Conservation (phyloP, 2,113 vertebrate genomes). For the Microcebus griseorufus region DNA sequence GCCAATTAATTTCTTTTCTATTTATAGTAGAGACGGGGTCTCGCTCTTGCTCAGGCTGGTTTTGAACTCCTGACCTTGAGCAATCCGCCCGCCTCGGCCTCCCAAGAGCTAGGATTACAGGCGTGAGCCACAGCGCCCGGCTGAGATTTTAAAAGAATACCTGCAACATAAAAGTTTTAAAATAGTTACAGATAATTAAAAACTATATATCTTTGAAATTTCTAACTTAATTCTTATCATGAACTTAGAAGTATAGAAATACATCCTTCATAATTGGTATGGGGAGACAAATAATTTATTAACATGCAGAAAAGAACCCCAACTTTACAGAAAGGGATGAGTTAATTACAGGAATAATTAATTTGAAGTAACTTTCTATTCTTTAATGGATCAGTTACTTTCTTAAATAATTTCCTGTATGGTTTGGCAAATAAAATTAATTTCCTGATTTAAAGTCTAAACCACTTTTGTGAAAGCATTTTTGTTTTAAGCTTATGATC, state of each 20-base stretch:
- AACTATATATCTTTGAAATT: neutral
- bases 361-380: neutral
- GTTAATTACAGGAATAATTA: neutral
- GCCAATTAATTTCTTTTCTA: no score
- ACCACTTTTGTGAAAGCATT: neutral
- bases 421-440: neutral
- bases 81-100: no score
- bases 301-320: neutral
- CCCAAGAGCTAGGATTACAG: no score
- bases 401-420: constrained; percentile 19
- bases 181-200: neutral
- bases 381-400: neutral
- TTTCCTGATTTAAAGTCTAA: neutral
- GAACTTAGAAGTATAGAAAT: neutral
- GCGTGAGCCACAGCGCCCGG: no score
- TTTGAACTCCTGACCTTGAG: no score
- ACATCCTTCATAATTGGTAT: neutral
- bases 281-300: neutral
- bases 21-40: no score
- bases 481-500: neutral
- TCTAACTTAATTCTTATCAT: neutral
- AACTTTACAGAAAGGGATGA: neutral
- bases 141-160: neutral
- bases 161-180: neutral
- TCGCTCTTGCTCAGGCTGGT: no score